A percentile compares a stretch with the other conserved stretches of the same genome.
phyloP scores from a whole-genome alignment of 2,888 invertebrate genomes.

The Caenorhabditis sp. region DNA sequence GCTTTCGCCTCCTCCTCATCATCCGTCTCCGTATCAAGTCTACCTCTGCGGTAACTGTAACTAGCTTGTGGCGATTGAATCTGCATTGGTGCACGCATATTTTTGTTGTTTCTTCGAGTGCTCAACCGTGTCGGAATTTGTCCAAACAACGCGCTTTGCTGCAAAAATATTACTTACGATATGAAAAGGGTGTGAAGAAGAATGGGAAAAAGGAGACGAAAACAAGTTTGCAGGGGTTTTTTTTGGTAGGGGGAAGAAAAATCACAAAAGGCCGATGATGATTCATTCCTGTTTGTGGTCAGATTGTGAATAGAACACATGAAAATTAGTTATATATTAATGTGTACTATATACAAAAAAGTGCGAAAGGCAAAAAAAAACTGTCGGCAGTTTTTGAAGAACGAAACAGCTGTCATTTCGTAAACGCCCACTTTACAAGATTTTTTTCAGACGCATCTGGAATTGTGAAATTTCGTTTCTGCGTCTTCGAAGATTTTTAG shows the following conservation, averaged over 20 bases:
- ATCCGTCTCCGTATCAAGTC: slow-evolving; percentile 23
- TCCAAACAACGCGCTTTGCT: slow-evolving; percentile 39
- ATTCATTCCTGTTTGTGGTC: slow-evolving; percentile 1
- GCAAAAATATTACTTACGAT: slow-evolving; percentile 17
- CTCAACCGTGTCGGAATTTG: slow-evolving; percentile 23
- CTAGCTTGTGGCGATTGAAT: slow-evolving; percentile 7
- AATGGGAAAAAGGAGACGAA: slow-evolving; percentile 1
- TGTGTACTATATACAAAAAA: not conserved
- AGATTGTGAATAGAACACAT: not conserved
- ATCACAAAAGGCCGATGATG: slow-evolving; percentile 10
- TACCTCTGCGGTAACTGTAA: not conserved
- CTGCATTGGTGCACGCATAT: slow-evolving; percentile 22
- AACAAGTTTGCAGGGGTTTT: not conserved
- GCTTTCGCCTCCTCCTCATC: slow-evolving; percentile 8
- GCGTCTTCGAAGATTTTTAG: too few species aligned
- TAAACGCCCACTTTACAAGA: not conserved
- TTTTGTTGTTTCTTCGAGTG: slow-evolving; percentile 8
- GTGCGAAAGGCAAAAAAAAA: not conserved
- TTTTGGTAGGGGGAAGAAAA: not conserved
- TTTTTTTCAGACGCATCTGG: not conserved
- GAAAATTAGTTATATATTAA: too few species aligned
- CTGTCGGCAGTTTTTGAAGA: too few species aligned
- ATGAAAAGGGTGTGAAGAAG: not conserved
- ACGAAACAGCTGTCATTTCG: not conserved
- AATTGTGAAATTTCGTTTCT: too few species aligned